Evolutionary conservation across 2,113 vertebrate genomes (phyloP).

Genomic region (Actenoides lindsayi): DNA sequence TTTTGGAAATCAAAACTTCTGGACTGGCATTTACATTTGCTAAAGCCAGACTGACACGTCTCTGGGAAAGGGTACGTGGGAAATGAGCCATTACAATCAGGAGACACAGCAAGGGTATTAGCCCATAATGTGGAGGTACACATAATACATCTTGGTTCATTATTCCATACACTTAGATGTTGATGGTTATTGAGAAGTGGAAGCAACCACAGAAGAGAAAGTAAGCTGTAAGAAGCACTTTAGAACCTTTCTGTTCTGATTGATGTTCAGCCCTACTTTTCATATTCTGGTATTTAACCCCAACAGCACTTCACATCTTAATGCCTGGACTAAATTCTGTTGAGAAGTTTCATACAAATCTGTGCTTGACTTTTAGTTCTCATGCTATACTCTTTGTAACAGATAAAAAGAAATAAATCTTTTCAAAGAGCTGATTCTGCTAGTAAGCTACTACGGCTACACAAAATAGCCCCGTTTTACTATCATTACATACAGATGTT

Average conservation of each 20-base stretch:
- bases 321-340: not conserved
- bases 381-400: not conserved
- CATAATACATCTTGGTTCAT: not conserved
- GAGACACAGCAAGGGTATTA: not conserved
- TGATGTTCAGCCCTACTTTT: not conserved
- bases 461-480: not conserved
- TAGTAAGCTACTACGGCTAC: not conserved
- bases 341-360: not conserved
- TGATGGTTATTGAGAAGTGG: not conserved
- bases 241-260: not conserved
- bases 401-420: not conserved
- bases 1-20: not conserved
- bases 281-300: not conserved
- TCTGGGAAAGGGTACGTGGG: not conserved
- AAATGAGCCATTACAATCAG: not conserved
- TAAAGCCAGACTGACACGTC: rapidly evolving
- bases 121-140: not conserved
- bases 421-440: not conserved
- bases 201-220: not conserved
- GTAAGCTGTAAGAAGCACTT: not conserved
- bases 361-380: not conserved
- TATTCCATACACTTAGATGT: not conserved
- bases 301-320: not conserved
- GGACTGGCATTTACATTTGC: not conserved
- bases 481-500: not conserved